Percentiles rank a stretch among this genome's conserved stretches.
phyloP scores from a whole-genome alignment of 2,797 vertebrate genomes.

The Enteromius anoplus region DNA sequence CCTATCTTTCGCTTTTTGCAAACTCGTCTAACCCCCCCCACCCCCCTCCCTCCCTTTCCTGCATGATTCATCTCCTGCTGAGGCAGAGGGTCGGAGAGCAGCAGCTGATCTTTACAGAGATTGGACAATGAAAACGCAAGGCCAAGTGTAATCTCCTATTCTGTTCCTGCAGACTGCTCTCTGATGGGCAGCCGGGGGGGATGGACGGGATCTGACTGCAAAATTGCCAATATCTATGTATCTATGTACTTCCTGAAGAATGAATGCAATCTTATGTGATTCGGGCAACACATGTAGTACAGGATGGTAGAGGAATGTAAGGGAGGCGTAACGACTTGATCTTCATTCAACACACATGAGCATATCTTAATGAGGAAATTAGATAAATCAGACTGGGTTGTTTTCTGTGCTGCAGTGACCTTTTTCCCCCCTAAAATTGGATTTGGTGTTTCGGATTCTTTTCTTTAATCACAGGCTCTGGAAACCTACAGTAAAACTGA shows the following conservation, averaged over 20 bases:
- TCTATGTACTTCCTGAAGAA: constrained; percentile 2
- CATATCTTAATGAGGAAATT: not conserved
- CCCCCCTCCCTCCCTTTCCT: too few relatives aligned
- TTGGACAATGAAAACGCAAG: constrained; percentile 66
- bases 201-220: constrained; percentile 53
- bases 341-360: not conserved
- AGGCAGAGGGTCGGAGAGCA: constrained; percentile 28
- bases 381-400: not conserved
- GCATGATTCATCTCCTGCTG: constrained; percentile 17
- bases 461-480: not conserved
- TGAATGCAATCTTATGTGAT: not conserved
- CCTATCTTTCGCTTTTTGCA: not conserved
- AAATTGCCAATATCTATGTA: constrained; percentile 48
- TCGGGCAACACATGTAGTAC: not conserved
- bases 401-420: too few relatives aligned
- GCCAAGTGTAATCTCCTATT: constrained; percentile 68
- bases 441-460: not conserved
- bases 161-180: constrained; percentile 64
- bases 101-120: constrained; percentile 51
- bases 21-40: constrained; percentile 12
- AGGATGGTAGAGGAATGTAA: not conserved
- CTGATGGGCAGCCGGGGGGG: constrained; percentile 43
- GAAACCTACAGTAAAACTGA: not conserved
- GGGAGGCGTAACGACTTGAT: not conserved
- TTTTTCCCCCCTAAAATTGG: not conserved